Evolutionary conservation across 2,797 vertebrate genomes (phyloP).

Genomic region (Microctenopoma lineatum): DNA sequence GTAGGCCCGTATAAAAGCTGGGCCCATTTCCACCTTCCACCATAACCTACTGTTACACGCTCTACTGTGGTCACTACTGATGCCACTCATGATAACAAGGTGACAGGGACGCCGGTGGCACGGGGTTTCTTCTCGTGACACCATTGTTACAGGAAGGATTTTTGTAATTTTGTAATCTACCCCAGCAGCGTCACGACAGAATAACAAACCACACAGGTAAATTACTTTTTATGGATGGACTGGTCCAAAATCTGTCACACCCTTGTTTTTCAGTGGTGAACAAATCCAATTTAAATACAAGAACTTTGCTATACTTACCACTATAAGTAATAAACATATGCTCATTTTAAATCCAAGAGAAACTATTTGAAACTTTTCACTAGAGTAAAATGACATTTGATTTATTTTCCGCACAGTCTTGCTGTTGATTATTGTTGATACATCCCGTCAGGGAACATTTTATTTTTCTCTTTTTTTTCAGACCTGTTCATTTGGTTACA

Average conservation of each 20-base stretch:
- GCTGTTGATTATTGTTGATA: neutral
- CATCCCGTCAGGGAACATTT: neutral
- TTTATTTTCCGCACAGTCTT: slow-evolving; percentile 11
- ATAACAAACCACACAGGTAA: slow-evolving; percentile 32
- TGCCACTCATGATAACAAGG: slow-evolving; percentile 43
- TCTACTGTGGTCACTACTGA: slow-evolving; percentile 31
- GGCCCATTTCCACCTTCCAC: slow-evolving; percentile 38
- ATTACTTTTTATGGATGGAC: slow-evolving; percentile 32
- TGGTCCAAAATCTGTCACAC: slow-evolving; percentile 58
- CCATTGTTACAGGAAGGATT: slow-evolving; percentile 24
- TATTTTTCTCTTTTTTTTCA: neutral
- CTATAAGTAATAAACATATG: slow-evolving; percentile 69
- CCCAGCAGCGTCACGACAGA: slow-evolving; percentile 41
- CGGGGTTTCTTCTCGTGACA: slow-evolving; percentile 35
- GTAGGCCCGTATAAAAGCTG: slow-evolving; percentile 56
- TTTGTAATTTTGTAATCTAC: slow-evolving; percentile 17
- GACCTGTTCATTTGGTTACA: slow-evolving; percentile 2
- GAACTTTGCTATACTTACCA: slow-evolving; percentile 39
- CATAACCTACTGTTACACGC: slow-evolving; percentile 37
- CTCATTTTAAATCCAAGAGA: slow-evolving; percentile 57
- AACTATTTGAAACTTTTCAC: slow-evolving; percentile 49
- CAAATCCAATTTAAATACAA: slow-evolving; percentile 63
- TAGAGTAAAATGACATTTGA: slow-evolving; percentile 40
- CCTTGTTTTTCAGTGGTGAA: slow-evolving; percentile 48
- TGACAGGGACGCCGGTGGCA: slow-evolving; percentile 27